These are phyloP conservation scores for Epicauta chinensis DNA, from an alignment of 1,140 invertebrate genomes.

Conservation along the genomic window DNA sequence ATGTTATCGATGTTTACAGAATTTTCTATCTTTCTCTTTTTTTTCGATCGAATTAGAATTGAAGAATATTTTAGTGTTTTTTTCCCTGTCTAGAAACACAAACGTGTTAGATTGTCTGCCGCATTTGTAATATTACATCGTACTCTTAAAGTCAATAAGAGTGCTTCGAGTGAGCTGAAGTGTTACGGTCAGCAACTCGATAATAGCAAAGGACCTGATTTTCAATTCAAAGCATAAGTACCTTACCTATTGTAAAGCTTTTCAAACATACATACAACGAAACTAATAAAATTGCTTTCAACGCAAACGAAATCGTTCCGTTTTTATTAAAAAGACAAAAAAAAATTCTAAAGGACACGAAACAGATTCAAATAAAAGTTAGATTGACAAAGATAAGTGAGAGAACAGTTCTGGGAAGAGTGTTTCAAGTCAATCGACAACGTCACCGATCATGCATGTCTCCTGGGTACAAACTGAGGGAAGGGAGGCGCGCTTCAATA, in stretches of 20 bases:
- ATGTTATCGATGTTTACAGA: slow-evolving; percentile 13
- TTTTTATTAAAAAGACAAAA: too few relatives aligned
- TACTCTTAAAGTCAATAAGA: too few relatives aligned
- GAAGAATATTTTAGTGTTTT: not conserved
- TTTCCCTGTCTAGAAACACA: not conserved
- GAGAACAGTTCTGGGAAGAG: slow-evolving; percentile 5
- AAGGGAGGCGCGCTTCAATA: slow-evolving; percentile 15
- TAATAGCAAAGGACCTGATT: too few relatives aligned
- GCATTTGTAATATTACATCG: too few relatives aligned
- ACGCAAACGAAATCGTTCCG: too few relatives aligned
- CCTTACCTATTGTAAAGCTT: too few relatives aligned
- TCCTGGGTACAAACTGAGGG: slow-evolving; percentile 10
- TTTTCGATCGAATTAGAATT: not conserved
- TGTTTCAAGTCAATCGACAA: slow-evolving; percentile 16
- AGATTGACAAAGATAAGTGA: slow-evolving; percentile 9
- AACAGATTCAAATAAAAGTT: not conserved
- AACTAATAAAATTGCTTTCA: too few relatives aligned
- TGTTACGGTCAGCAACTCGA: too few relatives aligned
- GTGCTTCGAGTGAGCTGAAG: too few relatives aligned
- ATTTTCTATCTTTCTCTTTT: not conserved
- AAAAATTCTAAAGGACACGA: too few relatives aligned
- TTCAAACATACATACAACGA: too few relatives aligned
- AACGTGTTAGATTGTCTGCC: not conserved
- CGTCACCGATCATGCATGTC: slow-evolving; percentile 15
- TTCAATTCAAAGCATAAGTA: too few relatives aligned